Base-by-base conservation (phyloP, 53 echinoderm and acorn worm genomes). In the Echinometra lucunter region DNA sequence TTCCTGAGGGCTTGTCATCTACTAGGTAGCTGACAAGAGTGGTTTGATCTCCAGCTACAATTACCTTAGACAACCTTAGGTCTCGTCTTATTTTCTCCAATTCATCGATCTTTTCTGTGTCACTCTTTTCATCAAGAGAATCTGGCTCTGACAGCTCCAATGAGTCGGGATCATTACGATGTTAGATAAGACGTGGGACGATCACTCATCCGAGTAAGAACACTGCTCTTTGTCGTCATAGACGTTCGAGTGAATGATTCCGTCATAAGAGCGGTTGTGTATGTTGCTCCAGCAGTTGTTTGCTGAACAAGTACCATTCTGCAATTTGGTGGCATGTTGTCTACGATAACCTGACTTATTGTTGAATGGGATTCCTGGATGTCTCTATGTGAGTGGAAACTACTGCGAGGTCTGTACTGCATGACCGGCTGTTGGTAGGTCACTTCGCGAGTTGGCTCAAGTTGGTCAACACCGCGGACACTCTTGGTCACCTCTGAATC, bases 71-170 rank as follows among this genome's bases (percentile, higher is more conserved):
- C 19, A 97, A 95, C 6, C 96, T 66, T 27, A 97, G 94, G 38
- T 97, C 97, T 34, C 94, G 93, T 35, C 97, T 89, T 42, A 96
- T 96, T 85, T 89, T 93, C 47, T 97, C 97, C n/a, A 97, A 74
- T 88, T 97, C 97, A 91, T 95, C 94, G 44, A 97, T 63, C 15
- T 83, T 58, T 25, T 25, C n/a, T 12, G 82, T 8, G 23, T 83
- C 94, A 45, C 94, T 94, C n/a, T 85, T 85, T 10, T 95, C 95
- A 32, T 88, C 87, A 37, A 95, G 94, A 37, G 96, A 95, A 53
- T 94, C 96, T 3, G 85, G 42, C 45, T 94, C 94, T 13, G 94
- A 94, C 7, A 83, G 94, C 30, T 82, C 82, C 2, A 44, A 45
- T 42, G 95, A 95, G 57, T 97, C 97, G 4, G 93, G 87, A 92